Evolutionary conservation across 1,140 invertebrate genomes (phyloP), one percentile per base, ranked within the genome.

Genomic region (Ips typographus): DNA sequence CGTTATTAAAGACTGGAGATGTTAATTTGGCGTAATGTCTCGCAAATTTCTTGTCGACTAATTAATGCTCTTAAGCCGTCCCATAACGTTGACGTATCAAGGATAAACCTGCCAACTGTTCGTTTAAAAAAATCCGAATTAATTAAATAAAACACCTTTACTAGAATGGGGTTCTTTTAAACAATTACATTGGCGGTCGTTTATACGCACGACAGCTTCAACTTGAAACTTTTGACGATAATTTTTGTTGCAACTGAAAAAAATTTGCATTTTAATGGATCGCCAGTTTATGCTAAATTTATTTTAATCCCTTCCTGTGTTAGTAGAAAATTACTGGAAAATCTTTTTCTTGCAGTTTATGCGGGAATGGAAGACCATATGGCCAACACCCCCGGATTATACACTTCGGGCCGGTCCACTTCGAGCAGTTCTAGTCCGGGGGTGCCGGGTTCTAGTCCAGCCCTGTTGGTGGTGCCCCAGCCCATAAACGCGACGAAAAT

Each of bases 391-490:
- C 78, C 79, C 39, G 75, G 77, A 51, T 53, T 79, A 6, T 79
- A 79, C 69, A 74, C 77, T 0, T 79, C 78, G 44, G 79, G 79
- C 1, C 67, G 78, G 8, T 80, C 79, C n/a, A 80, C 78, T 8
- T 80, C 78, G 2, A 79, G 78, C 63, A 78, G 77, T 60, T 79
- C 78, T 1, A 78, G 83, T 68, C 78, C 80, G 39, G 86, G 85
- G 72, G 82, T 84, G n/a, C 82, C 84, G 36, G 80, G 81, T 49
- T 81, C 81, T 8, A 82, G 82, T 72, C 82, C 83, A 2, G 83
- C 83, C 0, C 85, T 94, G 79, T 85, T 97, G 72, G 93, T 96
- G 63, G 94, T 96, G 38, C 94, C 94, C 1, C 94, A 97, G 78
- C 94, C 94, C 47, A 88, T 96, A 70, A 94, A 94, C 80, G 93